Evolutionary conservation across 1,140 invertebrate species (phyloP), one percentile per base, ranked within the genome.

Genomic region (Drosophila pseudoobscura): DNA sequence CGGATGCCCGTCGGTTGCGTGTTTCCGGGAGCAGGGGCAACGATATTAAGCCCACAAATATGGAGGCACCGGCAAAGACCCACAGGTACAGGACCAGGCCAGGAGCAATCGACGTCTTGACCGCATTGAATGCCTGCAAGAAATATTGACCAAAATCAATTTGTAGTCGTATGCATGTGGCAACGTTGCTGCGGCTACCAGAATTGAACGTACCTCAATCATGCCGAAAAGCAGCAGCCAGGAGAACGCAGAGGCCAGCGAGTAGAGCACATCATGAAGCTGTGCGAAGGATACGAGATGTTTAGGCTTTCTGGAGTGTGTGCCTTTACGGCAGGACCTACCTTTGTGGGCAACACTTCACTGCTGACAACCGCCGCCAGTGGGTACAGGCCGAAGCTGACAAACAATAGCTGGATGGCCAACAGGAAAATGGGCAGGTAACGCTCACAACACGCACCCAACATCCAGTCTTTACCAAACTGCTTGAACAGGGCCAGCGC

Each of bases 341-440:
- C 89, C 85, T 91, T 91, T 13, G 80, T 68, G 2, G 85, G 82
- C 46, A 91, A 1, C 15, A 91, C 66, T 55, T 91, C 89, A 17
- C 75, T 80, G 61, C 76, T 89, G 5, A 91, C 65, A 8, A 88
- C 78, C 1, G 85, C 75, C 0, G 83, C 71, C 39, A 91, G 43
- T 1, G 89, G 83, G 47, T 82, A 77, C 0, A 91, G 51, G 0
- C 89, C 89, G 22, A 88, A 76, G 60, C 79, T 91, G 3, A 91
- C 77, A 31, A 89, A 79, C 2, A 87, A 56, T 0, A 83, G 46
- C 24, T 87, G 83, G 0, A 49, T 1, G 0, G 66, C 76, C 1
- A 91, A 49, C n/a, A 90, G 56, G 5, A 69, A 31, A 41, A 89
- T 80, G 47, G 83, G 84, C n/a, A 88, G 15, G 47, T 76, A 74